Evolutionary conservation across 2,797 vertebrate species (phyloP), one percentile per base, ranked within the genome.

Genomic region (Ctenosaura bakeri): DNA sequence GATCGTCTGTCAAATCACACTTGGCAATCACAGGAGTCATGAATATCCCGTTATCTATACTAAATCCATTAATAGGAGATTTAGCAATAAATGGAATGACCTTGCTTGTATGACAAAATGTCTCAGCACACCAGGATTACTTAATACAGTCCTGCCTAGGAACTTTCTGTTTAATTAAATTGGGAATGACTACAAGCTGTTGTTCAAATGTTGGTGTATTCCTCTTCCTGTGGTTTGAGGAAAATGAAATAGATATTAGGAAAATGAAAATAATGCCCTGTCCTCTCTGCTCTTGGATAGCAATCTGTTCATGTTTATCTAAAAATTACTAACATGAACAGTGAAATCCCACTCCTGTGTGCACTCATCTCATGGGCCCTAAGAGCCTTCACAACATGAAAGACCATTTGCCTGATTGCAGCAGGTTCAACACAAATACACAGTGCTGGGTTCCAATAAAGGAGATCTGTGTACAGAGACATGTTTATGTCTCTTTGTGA

Each of bases 181-280:
- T 91, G 85, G 62, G 26, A 80, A 89, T 81, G 88, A 46, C 69
- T 84, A 62, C 56, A 83, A 69, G 3, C 26, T 83, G 56, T 83
- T 83, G 54, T 18, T 88, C 90, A 80, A 85, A 62, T 24, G 86
- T 86, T 85, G n/a, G 81, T 91, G 77, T 92, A 89, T 7, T 83
- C 62, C 50, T 90, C 83, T 29, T 46, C 24, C 13, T 29, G 24
- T 66, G 59, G 6, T 82, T 20, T 74, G 64, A 79, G 6, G 16
- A 76, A 86, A 89, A 85, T 82, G n/a, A 82, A 87, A 42, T 1
- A 50, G 13, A 84, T 79, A 50, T 29, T 26, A 71, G 46, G 14
- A 76, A 22, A 73, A 80, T 13, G n/a, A 6, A 2, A 16, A 3
- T 13, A 13, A 83, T 50, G 1, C 46, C 0, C 16, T 46, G 24